A percentile compares a stretch with the other conserved stretches of the same genome.
These are phyloP conservation scores for Drosophila tanythrix DNA, from an alignment of 2,888 invertebrate genomes.

Conservation along the genomic window DNA sequence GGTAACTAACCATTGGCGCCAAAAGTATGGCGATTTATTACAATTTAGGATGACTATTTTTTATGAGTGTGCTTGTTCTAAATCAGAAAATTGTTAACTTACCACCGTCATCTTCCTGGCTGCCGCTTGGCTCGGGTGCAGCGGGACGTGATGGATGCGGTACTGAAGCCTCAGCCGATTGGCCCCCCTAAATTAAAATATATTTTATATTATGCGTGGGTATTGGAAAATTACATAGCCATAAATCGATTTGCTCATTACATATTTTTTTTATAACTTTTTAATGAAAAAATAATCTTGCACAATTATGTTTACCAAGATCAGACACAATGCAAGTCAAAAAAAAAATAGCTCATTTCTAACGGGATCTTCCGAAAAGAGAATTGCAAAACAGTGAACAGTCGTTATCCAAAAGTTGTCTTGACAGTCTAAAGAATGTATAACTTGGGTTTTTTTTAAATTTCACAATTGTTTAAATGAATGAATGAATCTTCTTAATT, in stretches of 20 bases:
- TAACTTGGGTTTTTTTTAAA: too few species aligned
- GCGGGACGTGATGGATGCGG: not conserved
- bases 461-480: too few species aligned
- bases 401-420: too few species aligned
- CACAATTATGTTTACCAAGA: too few species aligned
- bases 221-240: not conserved
- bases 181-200: not conserved
- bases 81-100: not conserved
- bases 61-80: not conserved
- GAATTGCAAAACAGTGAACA: too few species aligned
- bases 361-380: too few species aligned
- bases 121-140: not conserved
- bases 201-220: not conserved
- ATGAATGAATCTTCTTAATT: too few species aligned
- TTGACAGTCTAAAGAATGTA: too few species aligned
- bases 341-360: too few species aligned
- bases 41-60: not conserved
- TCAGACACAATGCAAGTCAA: too few species aligned
- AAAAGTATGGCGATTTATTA: not conserved
- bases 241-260: not conserved
- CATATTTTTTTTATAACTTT: too few species aligned
- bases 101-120: not conserved
- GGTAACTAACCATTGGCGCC: not conserved
- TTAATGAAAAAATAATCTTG: too few species aligned
- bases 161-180: not conserved